These are phyloP conservation scores for Cheilosia vulpina DNA, from an alignment of 2,888 invertebrate species.

Conservation along the genomic window DNA sequence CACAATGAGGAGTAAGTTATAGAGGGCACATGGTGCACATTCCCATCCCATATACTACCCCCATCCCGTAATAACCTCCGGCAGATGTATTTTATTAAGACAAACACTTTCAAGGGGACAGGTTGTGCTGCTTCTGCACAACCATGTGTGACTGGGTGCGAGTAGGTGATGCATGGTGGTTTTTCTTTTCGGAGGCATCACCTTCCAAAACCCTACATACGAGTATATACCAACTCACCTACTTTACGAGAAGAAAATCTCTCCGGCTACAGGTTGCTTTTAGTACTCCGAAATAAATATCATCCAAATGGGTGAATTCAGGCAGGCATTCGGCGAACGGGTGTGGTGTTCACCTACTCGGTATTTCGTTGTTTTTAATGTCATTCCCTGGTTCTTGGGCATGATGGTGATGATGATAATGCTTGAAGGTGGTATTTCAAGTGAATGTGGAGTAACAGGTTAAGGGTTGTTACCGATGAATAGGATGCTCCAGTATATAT, in stretches of 20 bases:
- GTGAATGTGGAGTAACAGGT: slow-evolving; percentile 61
- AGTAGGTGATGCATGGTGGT: neutral
- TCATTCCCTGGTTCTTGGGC: neutral
- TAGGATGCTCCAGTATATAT: neutral
- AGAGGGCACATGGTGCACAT: too few species aligned
- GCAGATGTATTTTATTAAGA: neutral
- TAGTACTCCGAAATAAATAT: slow-evolving; percentile 31
- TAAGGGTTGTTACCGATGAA: slow-evolving; percentile 32
- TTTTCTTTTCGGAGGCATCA: neutral
- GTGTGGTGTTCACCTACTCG: neutral
- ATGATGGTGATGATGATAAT: slow-evolving; percentile 50
- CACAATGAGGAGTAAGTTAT: too few species aligned
- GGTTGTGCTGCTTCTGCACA: neutral
- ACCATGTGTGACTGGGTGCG: neutral
- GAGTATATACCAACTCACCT: slow-evolving; percentile 3
- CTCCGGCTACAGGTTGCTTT: slow-evolving; percentile 28
- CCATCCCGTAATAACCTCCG: neutral
- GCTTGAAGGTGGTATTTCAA: slow-evolving; percentile 37
- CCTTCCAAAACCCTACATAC: neutral
- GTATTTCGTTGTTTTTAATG: slow-evolving; percentile 30
- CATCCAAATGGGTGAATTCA: slow-evolving; percentile 38
- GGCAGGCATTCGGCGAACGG: neutral
- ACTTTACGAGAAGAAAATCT: slow-evolving; percentile 11
- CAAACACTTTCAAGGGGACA: neutral
- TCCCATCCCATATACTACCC: too few species aligned